phyloP scores from a whole-genome alignment of 2,113 vertebrate genomes.

The Carollia perspicillata region DNA sequence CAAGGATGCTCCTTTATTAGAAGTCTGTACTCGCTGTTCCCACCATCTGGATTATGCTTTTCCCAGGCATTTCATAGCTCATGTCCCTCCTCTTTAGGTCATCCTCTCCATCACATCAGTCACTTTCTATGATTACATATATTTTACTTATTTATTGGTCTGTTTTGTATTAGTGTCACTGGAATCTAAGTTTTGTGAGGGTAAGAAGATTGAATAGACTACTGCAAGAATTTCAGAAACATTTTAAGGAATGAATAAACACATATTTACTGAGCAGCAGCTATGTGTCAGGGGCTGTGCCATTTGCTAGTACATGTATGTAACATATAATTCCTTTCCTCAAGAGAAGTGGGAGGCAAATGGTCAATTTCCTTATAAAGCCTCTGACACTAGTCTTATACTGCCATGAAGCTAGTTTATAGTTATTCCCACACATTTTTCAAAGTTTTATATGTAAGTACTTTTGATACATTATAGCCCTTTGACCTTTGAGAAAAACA shows the following conservation, averaged over 20 bases:
- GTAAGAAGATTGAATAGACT: not conserved
- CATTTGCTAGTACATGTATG: not conserved
- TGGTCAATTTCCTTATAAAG: not conserved
- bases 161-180: not conserved
- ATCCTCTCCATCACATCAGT: not conserved
- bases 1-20: not conserved
- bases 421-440: not conserved
- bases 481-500: conserved; percentile 47
- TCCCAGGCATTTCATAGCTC: not conserved
- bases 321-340: not conserved
- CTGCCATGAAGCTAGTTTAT: not conserved
- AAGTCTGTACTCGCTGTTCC: not conserved
- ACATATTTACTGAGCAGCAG: not conserved
- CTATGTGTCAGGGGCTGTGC: not conserved
- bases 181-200: not conserved
- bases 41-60: not conserved
- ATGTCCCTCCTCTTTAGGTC: not conserved
- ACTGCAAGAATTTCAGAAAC: not conserved
- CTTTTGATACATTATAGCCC: not conserved
- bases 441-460: not conserved
- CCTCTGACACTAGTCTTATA: not conserved
- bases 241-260: not conserved
- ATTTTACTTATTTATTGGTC: not conserved
- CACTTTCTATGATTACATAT: not conserved
- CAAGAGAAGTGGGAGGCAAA: not conserved